phyloP scores from a whole-genome alignment of 2,797 vertebrate species.

The Pteropus rufus region DNA sequence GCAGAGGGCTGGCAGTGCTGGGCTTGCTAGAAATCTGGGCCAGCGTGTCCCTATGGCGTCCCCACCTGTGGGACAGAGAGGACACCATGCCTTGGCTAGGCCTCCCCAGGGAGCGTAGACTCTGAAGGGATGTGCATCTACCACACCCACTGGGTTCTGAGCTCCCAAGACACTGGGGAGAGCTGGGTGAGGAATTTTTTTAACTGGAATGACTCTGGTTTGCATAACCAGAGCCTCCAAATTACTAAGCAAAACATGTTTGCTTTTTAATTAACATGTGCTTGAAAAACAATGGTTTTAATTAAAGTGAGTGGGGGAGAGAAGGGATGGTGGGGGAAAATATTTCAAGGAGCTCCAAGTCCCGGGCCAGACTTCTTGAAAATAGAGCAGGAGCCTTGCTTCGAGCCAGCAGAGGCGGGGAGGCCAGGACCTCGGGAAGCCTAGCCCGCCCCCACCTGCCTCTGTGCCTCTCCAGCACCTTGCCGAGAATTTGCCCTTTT shows the following conservation, averaged over 20 bases:
- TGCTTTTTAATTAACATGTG: constrained; percentile 79
- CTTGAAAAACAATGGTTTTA: constrained; percentile 75
- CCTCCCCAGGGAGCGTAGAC: neutral
- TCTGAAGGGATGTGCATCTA: neutral
- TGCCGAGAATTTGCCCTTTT: neutral
- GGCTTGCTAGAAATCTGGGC: neutral
- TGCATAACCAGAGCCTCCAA: constrained; percentile 67
- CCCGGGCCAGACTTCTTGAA: constrained; percentile 44
- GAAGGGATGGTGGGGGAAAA: constrained; percentile 1
- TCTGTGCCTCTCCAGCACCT: neutral
- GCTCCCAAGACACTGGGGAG: neutral
- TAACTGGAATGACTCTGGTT: constrained; percentile 64
- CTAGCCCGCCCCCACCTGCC: neutral
- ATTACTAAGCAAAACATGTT: constrained; percentile 77
- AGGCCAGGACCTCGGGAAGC: neutral
- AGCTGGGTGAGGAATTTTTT: neutral
- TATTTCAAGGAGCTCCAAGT: constrained; percentile 51
- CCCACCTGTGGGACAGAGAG: neutral
- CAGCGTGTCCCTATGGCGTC: neutral
- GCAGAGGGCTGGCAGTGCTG: neutral
- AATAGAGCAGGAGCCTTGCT: constrained; percentile 35
- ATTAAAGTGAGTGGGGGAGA: constrained; percentile 67
- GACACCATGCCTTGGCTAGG: neutral
- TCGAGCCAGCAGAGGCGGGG: neutral
- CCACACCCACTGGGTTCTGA: neutral